Base-by-base conservation (phyloP, 2,888 invertebrate genomes). In the Diaphora mendica region DNA sequence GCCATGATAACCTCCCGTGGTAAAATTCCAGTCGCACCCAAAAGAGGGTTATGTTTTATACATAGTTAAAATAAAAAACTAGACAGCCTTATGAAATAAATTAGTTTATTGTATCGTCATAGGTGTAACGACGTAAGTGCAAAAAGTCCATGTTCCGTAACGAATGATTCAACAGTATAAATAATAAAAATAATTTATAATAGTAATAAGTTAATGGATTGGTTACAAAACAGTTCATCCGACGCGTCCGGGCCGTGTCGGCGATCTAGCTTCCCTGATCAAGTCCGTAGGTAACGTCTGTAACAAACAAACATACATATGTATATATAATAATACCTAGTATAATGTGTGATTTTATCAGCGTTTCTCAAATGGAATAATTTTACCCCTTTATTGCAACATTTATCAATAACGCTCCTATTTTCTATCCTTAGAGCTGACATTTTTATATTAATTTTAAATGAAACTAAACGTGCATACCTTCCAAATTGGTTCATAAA, bases 151-250 rank as follows among this genome's bases (percentile, higher is more conserved):
- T 92, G 92, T 93, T 91, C 91, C 92, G 91, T 93, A 92, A 93
- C 92, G 90, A 91, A 87, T 89, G 91, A 89, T 91, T 92, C 91
- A 93, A 93, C 93, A 92, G 94, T 95, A 94, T 94, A 95, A 95
- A 95, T 95, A 95, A 93, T 95, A 95, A 95, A 95, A 95, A 95
- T 95, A 95, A 95, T 94, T 95, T 95, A 94, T 94, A 93, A 90
- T 93, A 93, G 91, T 90, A 91, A 93, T 95, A 94, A 95, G 94
- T 94, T 94, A 95, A 95, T 95, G 95, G 94, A 91, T 92, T 93
- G 92, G 93, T 94, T 94, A 93, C 92, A 93, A 91, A 92, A 94
- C 93, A 90, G 91, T 91, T 87, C 92, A 87, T 85, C 92, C 91
- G 91, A 88, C 89, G 86, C 88, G 87, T 79, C 69, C 67, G 80